Percentiles rank a stretch among this genome's conserved stretches.
Evolutionary conservation across 2,113 vertebrate genomes (phyloP).

Genomic region (Paralichthys olivaceus): DNA sequence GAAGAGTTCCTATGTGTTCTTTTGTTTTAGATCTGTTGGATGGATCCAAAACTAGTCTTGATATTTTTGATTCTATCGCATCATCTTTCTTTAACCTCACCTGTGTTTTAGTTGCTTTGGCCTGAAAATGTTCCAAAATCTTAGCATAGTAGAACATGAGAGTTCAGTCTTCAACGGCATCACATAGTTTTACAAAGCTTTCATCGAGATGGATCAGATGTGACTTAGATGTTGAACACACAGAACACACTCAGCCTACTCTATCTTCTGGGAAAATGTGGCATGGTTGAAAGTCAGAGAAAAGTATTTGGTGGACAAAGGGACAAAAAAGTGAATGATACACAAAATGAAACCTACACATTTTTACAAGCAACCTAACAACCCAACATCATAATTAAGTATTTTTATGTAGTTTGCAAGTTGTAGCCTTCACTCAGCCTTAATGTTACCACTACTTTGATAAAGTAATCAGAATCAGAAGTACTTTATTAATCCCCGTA

Average conservation of each 20-base stretch:
- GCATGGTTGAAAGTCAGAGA: no score
- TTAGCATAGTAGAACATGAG: background rate
- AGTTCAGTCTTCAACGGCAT: background rate
- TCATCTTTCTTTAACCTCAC: background rate
- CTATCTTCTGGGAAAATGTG: no score
- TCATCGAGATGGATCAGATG: background rate
- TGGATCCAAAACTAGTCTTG: background rate
- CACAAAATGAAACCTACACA: background rate
- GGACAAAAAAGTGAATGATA: background rate
- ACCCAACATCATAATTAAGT: background rate
- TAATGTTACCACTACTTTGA: no score
- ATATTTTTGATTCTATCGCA: background rate
- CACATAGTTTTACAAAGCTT: no score
- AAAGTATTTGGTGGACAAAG: no score
- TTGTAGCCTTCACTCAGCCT: no score
- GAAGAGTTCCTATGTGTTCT: background rate
- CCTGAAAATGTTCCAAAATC: background rate
- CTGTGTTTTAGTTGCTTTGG: background rate
- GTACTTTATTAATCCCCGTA: no score
- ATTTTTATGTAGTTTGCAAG: no score
- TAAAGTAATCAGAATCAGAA: no score
- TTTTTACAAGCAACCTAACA: background rate
- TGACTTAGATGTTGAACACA: background rate
- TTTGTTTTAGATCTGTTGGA: background rate
- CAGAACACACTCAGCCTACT: background rate